Evolutionary conservation across 2,113 vertebrate species (phyloP).

Genomic region (Eudyptes chrysolophus): DNA sequence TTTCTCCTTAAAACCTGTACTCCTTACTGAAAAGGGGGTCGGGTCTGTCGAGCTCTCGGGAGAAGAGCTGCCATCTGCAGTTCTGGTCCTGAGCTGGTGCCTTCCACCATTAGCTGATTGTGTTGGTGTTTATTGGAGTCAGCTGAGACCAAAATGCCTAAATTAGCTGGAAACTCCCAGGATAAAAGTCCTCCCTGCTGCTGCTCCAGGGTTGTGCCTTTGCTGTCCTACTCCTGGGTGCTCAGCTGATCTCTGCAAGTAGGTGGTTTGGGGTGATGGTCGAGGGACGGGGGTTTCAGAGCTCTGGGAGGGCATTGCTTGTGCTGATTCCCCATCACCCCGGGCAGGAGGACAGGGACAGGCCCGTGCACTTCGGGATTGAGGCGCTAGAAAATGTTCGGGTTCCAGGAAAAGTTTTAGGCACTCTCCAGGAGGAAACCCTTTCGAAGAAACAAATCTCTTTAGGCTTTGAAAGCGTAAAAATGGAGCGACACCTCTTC

Average conservation of each 20-base stretch:
- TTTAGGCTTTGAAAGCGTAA: neutral
- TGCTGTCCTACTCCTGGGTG: no score
- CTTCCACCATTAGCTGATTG: neutral
- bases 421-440: accelerated
- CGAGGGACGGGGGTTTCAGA: no score
- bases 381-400: accelerated
- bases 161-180: neutral
- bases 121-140: neutral
- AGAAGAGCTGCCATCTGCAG: neutral
- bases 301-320: accelerated
- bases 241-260: neutral
- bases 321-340: accelerated
- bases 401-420: neutral
- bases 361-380: neutral
- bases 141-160: neutral
- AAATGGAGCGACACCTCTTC: neutral
- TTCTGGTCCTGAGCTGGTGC: neutral
- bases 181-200: neutral
- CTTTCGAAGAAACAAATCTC: neutral
- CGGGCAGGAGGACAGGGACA: accelerated
- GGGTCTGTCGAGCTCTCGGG: neutral
- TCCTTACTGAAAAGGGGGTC: neutral
- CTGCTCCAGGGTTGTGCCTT: no score
- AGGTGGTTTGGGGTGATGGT: neutral
- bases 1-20: neutral